Base-by-base conservation (phyloP, 2,113 vertebrate genomes). In the Oncorhynchus tshawytscha region DNA sequence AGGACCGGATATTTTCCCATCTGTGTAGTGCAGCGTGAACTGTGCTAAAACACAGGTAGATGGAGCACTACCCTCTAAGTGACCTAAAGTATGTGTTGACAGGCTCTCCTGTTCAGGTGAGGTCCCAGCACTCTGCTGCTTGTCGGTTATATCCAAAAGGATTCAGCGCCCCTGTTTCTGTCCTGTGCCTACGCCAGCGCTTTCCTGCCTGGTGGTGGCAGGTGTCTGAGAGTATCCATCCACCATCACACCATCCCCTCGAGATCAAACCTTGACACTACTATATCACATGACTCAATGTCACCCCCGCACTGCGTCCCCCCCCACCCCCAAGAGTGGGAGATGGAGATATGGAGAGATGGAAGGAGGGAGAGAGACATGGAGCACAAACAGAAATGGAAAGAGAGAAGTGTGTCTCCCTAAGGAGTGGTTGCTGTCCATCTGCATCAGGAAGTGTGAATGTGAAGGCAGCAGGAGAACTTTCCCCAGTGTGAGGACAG, bases 401-500 rank as follows among this genome's bases (percentile, higher is more conserved):
- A 79, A 84, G 80, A 84, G 83, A 86, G 81, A 85, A 87, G 68
- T 70, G 78, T 71, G 78, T 74, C 65, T 89, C 93, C 89, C 88
- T 82, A n/a, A 90, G 90, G 89, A 91, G 79, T 71, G 84, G 75
- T 89, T 70, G 86, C 51, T 89, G 89, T 92, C 91, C 85, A 81
- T 84, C 82, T 81, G 51, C 78, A 92, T 92, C 84, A 92, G 84
- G 76, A 85, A 88, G 90, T 91, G 91, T 89, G 83, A 91, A 92
- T 85, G 80, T 92, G 91, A 90, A 49, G 74, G 85, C 84, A 86
- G 87, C 73, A 64, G 8, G 20, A 74, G 79, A 45, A 67, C 67
- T 78, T 68, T 74, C 80, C 73, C 73, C 73, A 24, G 78, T 85
- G 81, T 72, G 67, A 34, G 31, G 67, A 39, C 67, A 68, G 82